Evolutionary conservation across 2,113 vertebrate species (phyloP), one percentile per base, ranked within the genome.

Genomic region (Macquaria ambigua): DNA sequence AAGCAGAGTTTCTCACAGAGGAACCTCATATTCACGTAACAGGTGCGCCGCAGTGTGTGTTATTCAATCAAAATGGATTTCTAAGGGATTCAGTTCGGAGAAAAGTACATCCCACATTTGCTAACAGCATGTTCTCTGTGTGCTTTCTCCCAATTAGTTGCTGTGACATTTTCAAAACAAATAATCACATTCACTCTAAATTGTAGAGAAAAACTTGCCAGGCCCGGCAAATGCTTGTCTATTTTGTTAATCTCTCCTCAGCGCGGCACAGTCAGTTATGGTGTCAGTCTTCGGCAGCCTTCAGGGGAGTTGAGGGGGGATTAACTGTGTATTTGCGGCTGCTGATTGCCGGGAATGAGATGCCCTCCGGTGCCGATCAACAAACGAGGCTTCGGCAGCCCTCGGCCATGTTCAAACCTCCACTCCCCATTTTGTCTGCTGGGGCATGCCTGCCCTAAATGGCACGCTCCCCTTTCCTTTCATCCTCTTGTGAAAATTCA

Each of bases 401-500:
- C 31, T 50, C 3, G 21, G 77, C 72, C 71, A 62, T 52, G 52
- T 87, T 79, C 43, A 73, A 78, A 64, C 48, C 75, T 46, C 64
- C 23, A 59, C 41, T 1, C 71, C 66, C 70, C 63, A 43, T 71
- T 81, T 79, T 74, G 62, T 86, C 74, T 83, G 68, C 69, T 15
- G 37, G 70, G 66, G 52, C 59, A 74, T 20, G 59, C 34, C 69
- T 88, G 81, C 70, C 25, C 4, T 74, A 84, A 81, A 89, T 83
- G 80, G 71, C 64, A 20, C n/a, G 15, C 50, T 46, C 73, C 58
- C 50, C 43, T 73, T 90, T 66, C 75, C 92, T 93, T 94, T 94
- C 87, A 94, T 95, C 90, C 89, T 73, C 81, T 67, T 62, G 56
- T 87, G 70, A 85, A 90, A 93, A 90, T 90, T 89, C 88, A 93